These are phyloP conservation scores for Stenotaenia linearis DNA, from an alignment of 2,888 invertebrate species.

Conservation along the genomic window DNA sequence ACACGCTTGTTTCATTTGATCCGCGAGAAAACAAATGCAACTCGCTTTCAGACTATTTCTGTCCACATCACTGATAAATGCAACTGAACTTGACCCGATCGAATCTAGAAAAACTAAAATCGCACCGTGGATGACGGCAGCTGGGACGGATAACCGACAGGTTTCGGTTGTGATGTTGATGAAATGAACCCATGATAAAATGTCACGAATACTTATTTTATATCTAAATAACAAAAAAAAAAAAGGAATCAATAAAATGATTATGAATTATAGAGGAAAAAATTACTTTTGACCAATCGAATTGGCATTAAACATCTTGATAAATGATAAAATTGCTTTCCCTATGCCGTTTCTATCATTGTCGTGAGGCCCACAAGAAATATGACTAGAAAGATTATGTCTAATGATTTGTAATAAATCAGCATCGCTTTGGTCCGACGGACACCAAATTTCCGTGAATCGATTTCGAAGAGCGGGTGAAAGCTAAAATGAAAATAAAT, in stretches of 20 bases:
- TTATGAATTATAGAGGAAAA: constrained; percentile 47
- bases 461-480: constrained; percentile 95
- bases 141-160: neutral
- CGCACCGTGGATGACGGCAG: constrained; percentile 74
- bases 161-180: constrained; percentile 59
- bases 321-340: constrained; percentile 67
- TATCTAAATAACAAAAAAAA: constrained; percentile 51
- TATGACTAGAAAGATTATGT: constrained; percentile 61
- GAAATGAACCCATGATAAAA: constrained; percentile 87
- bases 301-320: constrained; percentile 66
- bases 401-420: constrained; percentile 76
- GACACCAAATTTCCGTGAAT: constrained; percentile 99
- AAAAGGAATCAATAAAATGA: constrained; percentile 34
- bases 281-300: constrained; percentile 60
- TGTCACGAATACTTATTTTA: constrained; percentile 82
- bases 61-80: constrained; percentile 30
- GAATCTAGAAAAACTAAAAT: constrained; percentile 86
- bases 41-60: neutral
- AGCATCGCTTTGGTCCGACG: constrained; percentile 61
- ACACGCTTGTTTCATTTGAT: neutral
- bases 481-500: constrained; percentile 51
- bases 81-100: constrained; percentile 62
- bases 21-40: neutral
- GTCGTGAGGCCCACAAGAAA: neutral
- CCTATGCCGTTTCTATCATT: constrained; percentile 27